Evolutionary conservation across 2,888 invertebrate genomes (phyloP), one percentile per base, ranked within the genome.

Genomic region (Anagyrus pseudococci): DNA sequence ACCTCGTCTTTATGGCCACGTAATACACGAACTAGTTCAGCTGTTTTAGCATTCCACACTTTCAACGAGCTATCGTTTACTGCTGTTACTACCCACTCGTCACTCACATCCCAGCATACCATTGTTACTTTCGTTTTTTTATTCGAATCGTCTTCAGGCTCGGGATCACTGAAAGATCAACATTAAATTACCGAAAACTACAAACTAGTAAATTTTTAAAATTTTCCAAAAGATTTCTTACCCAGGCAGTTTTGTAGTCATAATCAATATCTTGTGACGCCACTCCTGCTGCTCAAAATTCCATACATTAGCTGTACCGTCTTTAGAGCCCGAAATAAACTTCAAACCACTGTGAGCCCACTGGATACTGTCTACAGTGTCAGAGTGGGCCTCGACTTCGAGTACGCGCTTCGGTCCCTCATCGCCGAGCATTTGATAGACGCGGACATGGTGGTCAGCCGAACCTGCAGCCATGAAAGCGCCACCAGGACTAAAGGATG

Each of bases 271-370:
- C 41, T 87, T 84, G 71, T 88, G 91, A 48, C 90, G 86, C 98
- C 98, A 98, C 74, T 93, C 91, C 70, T 94, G 93, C 67, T 92
- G 87, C 81, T 94, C 91, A 78, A 93, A 93, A 69, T 90, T 87
- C 97, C 98, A 98, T 60, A 98, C 88, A 68, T 93, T 89, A 0
- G 97, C 97, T 1, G 91, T 92, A 19, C 98, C 98, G 83, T 98
- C 98, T 78, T 95, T 95, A 73, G 94, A 93, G 10, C 98, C 98
- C 19, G 95, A 96, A 63, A 97, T 89, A 81, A 99, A 97, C 67
- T 90, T 85, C 57, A 96, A 85, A 0, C 93, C 93, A 44, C 85
- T 84, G 81, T 96, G 94, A 43, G 96, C 92, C 94, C 98, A 99
- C 73, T 94, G 92, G 56, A 99, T 91, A 58, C 95, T 95, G 83